phyloP scores from a whole-genome alignment of 2,113 vertebrate genomes.

The Silurus glanis region DNA sequence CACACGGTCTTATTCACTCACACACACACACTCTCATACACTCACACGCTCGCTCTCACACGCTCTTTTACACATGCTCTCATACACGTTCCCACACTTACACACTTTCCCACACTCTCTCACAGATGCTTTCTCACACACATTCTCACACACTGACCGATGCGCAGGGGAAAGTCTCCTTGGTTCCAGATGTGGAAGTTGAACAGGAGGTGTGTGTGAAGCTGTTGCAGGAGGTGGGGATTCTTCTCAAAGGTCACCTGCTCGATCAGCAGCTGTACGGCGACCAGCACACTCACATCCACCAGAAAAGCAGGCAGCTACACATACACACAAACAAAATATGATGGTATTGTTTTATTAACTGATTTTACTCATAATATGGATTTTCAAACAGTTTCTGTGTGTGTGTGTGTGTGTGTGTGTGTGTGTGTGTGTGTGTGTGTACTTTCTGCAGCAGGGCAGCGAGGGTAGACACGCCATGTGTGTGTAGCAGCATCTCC shows the following conservation, averaged over 20 bases:
- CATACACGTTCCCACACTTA: too few relatives aligned
- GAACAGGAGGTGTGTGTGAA: slow-evolving; percentile 91
- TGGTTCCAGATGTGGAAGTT: slow-evolving; percentile 96
- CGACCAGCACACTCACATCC: slow-evolving; percentile 92
- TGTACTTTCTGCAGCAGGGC: slow-evolving; percentile 89
- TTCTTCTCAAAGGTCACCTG: slow-evolving; percentile 91
- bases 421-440: slow-evolving; percentile 74
- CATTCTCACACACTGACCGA: slow-evolving; percentile 74
- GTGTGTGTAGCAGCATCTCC: slow-evolving; percentile 87
- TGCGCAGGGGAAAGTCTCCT: slow-evolving; percentile 93
- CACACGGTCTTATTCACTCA: too few relatives aligned
- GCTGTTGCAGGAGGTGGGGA: slow-evolving; percentile 84
- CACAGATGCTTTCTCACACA: neutral
- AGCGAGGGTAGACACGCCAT: slow-evolving; percentile 84
- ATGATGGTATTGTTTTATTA: neutral
- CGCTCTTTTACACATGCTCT: neutral
- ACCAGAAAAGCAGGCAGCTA: slow-evolving; percentile 85
- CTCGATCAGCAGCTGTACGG: slow-evolving; percentile 89
- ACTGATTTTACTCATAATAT: neutral
- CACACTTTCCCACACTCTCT: neutral
- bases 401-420: neutral
- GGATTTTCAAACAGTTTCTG: too few relatives aligned
- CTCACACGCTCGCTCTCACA: slow-evolving; percentile 11
- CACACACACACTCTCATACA: neutral
- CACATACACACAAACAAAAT: slow-evolving; percentile 24